Evolutionary conservation across 2,113 vertebrate species (phyloP), one percentile per base, ranked within the genome.

Genomic region (Eulacestoma nigropectus): DNA sequence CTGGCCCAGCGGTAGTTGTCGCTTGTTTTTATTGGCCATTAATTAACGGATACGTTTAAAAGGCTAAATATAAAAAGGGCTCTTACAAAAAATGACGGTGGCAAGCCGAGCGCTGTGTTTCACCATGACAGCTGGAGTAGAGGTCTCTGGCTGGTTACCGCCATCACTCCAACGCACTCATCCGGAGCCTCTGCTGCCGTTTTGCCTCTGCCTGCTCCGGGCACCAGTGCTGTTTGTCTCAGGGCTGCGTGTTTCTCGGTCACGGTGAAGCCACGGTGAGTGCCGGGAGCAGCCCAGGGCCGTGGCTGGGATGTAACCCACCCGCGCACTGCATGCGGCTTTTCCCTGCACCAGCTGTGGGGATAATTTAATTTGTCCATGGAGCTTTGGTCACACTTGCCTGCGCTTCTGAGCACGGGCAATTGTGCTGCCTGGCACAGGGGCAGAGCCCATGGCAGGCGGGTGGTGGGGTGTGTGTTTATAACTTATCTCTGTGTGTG

Each of bases 271-370:
- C 32, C 53, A 32, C 0, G 0, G 18, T 1, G 16, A 67, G 46
- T 0, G 0, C n/a, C 6, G 25, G 42, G n/a, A 81, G 65, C 26
- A 60, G 55, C 42, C 10, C 6, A 2, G 44, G 35, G 59, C 29
- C 0, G 0, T 13, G n/a, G 23, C n/a, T 35, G 57, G 26, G 39
- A 39, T 29, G 42, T 13, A 14, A 39, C 21, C 10, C 56, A 69
- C 29, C 33, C 18, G 19, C 3, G 44, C 0, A 0, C 29, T 13
- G 19, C n/a, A 6, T 0, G 17, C 0, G 0, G 13, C 27, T 68
- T 39, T 63, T 26, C 20, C n/a, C 46, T 2, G 2, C 32, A 4
- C 39, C 50, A 46, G 5, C 5, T 1, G 15, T 1, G 26, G 65
- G 11, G 52, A 11, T 9, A 16, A 64, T 33, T 69, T 29, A 7